Conservation (phyloP, 1,140 invertebrate species). For the Chrysopa pallens region DNA sequence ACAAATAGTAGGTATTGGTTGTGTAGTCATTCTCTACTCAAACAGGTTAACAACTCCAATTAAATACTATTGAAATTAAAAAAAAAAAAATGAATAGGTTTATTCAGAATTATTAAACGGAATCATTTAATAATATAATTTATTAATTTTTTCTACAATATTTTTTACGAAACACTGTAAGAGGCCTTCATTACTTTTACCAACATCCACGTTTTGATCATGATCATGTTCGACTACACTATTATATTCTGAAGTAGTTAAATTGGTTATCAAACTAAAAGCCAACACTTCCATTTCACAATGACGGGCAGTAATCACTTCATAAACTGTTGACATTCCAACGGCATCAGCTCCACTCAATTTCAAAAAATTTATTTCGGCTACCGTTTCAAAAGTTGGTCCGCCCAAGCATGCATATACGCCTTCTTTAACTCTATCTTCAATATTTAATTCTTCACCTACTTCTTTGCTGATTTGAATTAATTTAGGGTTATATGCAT, state of each 20-base stretch:
- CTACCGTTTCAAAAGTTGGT: conserved; percentile 86
- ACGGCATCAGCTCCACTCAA: conserved; percentile 79
- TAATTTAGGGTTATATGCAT: conserved; percentile 64
- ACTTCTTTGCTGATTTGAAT: conserved; percentile 51
- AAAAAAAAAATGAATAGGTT: too few relatives aligned
- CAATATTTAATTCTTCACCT: conserved; percentile 52
- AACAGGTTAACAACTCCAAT: too few relatives aligned
- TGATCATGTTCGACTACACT: conserved; percentile 56
- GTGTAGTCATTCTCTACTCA: too few relatives aligned
- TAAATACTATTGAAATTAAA: too few relatives aligned
- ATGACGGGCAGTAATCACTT: conserved; percentile 78
- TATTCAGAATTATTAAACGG: too few relatives aligned
- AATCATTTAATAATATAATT: too few relatives aligned
- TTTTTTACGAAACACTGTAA: conserved; percentile 44
- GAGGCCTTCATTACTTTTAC: conserved; percentile 42
- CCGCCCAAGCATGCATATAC: conserved; percentile 87
- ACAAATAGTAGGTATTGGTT: too few relatives aligned
- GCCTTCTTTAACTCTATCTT: conserved; percentile 58
- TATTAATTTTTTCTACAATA: conserved; percentile 21
- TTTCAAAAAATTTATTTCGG: conserved; percentile 70
- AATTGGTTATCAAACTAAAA: conserved; percentile 85
- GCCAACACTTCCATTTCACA: conserved; percentile 81
- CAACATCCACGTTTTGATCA: conserved; percentile 75
- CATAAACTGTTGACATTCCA: conserved; percentile 85
- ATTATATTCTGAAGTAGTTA: conserved; percentile 69